Evolutionary conservation across 2,113 vertebrate genomes (phyloP).

Genomic region (Xenopus borealis): DNA sequence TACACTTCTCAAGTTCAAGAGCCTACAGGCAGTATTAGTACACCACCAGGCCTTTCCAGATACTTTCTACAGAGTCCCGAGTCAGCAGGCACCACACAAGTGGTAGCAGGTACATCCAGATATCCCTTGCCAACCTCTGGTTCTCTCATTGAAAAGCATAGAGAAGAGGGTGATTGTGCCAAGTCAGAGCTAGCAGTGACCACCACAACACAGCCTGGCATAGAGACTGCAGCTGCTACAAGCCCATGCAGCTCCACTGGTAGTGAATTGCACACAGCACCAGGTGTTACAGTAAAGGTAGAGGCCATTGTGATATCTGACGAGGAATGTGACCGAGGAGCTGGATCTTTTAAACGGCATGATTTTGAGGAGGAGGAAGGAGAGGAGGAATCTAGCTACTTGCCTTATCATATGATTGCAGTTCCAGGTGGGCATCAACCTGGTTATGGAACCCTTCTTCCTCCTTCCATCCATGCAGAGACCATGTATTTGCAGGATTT

Average conservation of each 20-base stretch:
- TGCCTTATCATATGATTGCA: slow-evolving; percentile 63
- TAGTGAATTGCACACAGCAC: slow-evolving; percentile 36
- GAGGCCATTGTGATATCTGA: slow-evolving; percentile 92
- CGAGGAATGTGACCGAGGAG: slow-evolving; percentile 70
- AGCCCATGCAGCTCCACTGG: slow-evolving; percentile 89
- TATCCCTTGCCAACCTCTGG: slow-evolving; percentile 4
- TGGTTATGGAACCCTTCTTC: slow-evolving; percentile 53
- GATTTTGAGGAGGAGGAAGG: slow-evolving; percentile 26
- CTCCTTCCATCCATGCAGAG: slow-evolving; percentile 53
- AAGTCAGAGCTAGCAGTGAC: slow-evolving; percentile 43
- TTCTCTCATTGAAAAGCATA: slow-evolving; percentile 44
- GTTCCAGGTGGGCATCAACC: slow-evolving; percentile 53
- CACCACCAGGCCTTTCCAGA: slow-evolving; percentile 27
- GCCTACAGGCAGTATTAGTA: neutral
- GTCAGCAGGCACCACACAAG: neutral
- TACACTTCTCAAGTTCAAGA: slow-evolving; percentile 37
- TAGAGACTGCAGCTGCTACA: slow-evolving; percentile 65
- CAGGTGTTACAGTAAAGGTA: slow-evolving; percentile 69
- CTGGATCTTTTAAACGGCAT: slow-evolving; percentile 24
- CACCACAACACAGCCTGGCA: slow-evolving; percentile 81
- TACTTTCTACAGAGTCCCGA: slow-evolving; percentile 48
- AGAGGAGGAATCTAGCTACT: slow-evolving; percentile 47
- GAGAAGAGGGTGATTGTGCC: slow-evolving; percentile 14
- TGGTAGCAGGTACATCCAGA: slow-evolving; percentile 19
- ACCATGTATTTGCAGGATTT: slow-evolving; percentile 77